Base-by-base conservation (phyloP, 2,113 vertebrate species). In the Oriolus oriolus region DNA sequence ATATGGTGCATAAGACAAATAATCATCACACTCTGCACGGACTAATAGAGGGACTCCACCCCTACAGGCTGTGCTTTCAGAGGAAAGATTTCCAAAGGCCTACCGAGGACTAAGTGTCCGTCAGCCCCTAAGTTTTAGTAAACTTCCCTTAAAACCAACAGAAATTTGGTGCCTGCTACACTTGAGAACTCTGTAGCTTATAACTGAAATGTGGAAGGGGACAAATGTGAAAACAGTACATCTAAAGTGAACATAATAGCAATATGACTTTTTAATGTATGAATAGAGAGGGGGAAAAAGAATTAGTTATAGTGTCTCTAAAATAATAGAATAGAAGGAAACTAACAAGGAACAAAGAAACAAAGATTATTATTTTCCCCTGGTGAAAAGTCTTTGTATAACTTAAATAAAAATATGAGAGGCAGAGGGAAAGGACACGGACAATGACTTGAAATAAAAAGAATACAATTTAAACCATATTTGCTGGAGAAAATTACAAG, bases 321-420 rank as follows among this genome's bases (percentile, higher is more conserved):
- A 95, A 95, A 94, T 92, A 90, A 93, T 77, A 81, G 52, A 78
- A 84, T 53, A 50, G 53, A 87, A 79, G n/a, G 41, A 96, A 94
- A 82, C 27, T 71, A 76, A 91, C 53, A 94, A 45, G 18, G 28
- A 82, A 84, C 22, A 82, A 87, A 82, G 10, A 31, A 63, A 79
- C 17, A 50, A 79, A 89, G 21, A 42, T 47, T 78, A 50, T 47
- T 89, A 61, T 71, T 86, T 70, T 39, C 16, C 35, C 37, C 41
- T 91, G 18, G 26, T 94, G 74, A 93, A 91, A 91, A 81, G 57
- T 44, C 41, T 97, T 95, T 92, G 60, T 93, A 57, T 92, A 81
- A 49, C 65, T 87, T 89, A 81, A 69, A 88, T 57, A 77, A 89
- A 96, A 96, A 84, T 91, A 68, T 49, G 74, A 82, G 33, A 93